Base-by-base conservation (phyloP, 2,113 vertebrate genomes). In the Pitta sordida region DNA sequence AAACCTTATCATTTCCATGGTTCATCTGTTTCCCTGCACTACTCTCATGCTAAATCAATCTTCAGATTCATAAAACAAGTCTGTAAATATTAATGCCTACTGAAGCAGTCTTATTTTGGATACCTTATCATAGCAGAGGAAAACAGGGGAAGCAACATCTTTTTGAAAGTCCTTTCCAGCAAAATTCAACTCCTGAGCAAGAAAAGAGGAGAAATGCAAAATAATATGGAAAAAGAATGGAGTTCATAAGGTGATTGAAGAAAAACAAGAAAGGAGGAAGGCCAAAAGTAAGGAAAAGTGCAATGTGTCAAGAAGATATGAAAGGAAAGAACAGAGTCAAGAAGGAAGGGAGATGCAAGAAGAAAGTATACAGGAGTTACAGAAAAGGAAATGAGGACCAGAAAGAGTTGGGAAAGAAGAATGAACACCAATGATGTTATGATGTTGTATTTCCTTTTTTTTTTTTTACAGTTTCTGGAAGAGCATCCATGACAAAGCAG, bases 81-180 rank as follows among this genome's bases (percentile, higher is more conserved):
- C 81, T 83, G 60, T 86, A 91, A 95, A 83, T 84, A 83, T 91
- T 91, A 90, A 90, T 69, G 48, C 23, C 29, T 43, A 63, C 60
- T 24, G 46, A 44, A 80, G 19, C 29, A 79, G 53, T 24, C 78
- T 65, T 75, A 52, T 14, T 70, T 65, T 1, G 0, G 52, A 32
- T 21, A 89, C 15, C 43, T 30, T 44, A 36, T 10, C 26, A 6
- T 11, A 59, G 78, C 60, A 62, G 67, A 75, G 37, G 36, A 11
- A 27, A 27, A 27, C 19, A 46, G 63, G 59, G 19, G 24, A 56
- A 63, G 13, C 16, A 80, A 36, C 17, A 32, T 16, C 6, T 71
- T 67, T 82, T 34, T 51, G 15, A 36, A 75, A 89, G 48, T 43
- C 16, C 37, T 83, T 69, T 24, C n/a, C 51, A 74, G 59, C 5